A percentile compares a stretch with the other conserved stretches of the same genome.
phyloP scores from a whole-genome alignment of 2,888 invertebrate species.

The Diaperis boleti region DNA sequence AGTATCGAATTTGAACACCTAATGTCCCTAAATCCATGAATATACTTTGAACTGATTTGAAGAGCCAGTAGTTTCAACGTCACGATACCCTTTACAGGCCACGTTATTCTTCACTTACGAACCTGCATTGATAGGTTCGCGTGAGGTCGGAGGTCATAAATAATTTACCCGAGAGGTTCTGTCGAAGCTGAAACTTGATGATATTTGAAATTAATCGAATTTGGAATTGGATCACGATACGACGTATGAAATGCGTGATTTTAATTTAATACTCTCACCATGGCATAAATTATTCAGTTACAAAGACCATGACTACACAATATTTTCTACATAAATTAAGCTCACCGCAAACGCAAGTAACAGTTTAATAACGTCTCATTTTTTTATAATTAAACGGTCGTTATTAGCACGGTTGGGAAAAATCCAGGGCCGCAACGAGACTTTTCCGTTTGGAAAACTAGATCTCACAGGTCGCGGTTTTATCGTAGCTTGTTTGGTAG shows the following conservation, averaged over 20 bases:
- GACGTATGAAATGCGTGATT: conserved; percentile 46
- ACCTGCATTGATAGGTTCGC: conserved; percentile 9
- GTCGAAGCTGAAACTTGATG: conserved; percentile 47
- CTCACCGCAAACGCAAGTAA: conserved; percentile 35
- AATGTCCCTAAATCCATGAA: no score
- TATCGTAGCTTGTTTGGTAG: no score
- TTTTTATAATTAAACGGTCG: conserved; percentile 30
- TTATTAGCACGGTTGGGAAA: conserved; percentile 4
- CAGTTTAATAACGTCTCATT: conserved; percentile 32
- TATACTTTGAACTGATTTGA: no score
- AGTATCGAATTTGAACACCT: no score
- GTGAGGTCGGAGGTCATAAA: conserved; percentile 38
- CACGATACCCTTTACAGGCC: no score
- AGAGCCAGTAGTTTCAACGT: no score
- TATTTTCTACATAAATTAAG: conserved; percentile 40
- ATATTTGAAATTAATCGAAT: conserved; percentile 50
- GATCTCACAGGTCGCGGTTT: not conserved
- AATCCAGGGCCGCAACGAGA: conserved; percentile 16
- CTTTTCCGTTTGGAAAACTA: not conserved
- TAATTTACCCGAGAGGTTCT: conserved; percentile 40
- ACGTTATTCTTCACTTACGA: no score
- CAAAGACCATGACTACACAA: conserved; percentile 44
- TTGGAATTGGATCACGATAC: conserved; percentile 50
- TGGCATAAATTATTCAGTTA: conserved; percentile 44
- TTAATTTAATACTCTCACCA: conserved; percentile 43